Base-by-base conservation (phyloP, 2,888 invertebrate species). In the Ichneumon xanthorius region DNA sequence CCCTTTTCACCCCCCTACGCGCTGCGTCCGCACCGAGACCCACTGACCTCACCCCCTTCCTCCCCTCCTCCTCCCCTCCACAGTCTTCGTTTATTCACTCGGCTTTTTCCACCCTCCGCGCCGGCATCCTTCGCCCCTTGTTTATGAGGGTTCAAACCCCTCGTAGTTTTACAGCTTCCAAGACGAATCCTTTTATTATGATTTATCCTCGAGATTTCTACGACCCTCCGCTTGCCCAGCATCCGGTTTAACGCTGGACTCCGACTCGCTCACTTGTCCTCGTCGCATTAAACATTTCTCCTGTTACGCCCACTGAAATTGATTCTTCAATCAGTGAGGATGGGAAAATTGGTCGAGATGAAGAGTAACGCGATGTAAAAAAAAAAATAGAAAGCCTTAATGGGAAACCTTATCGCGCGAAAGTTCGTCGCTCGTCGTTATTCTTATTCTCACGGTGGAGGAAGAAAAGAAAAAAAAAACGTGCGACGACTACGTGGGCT, bases 1-100 rank as follows among this genome's bases (percentile, higher is more conserved):
- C 76, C 72, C 84, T 83, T 86, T 81, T 50, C 86, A 80, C 55
- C 77, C 80, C 48, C 67, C 80, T 71, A 65, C 68, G 14, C 22
- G 5, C 4, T 30, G 26, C 58, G 45, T 77, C 67, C 26, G 61
- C 67, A 58, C 70, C 33, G 45, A 67, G 77, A 81, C 72, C 80
- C 76, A 58, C 72, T 75, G 70, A 65, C 40, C 40, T 40, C 40
- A 7, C 6, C 75, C 75, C 26, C n/a, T n/a, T n/a, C n/a, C n/a
- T n/a, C n/a, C n/a, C n/a, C n/a, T n/a, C n/a, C n/a, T n/a, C n/a
- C n/a, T n/a, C n/a, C n/a, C n/a, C n/a, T n/a, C n/a, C n/a, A n/a
- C n/a, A n/a, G n/a, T n/a, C n/a, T 11, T 26, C 14, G 40, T 63
- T 63, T 33, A 16, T 63, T 63, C 30, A 61, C 61, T 63, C 5